Evolutionary conservation across 2,888 invertebrate species (phyloP), one percentile per base, ranked within the genome.

Genomic region (Monochamus alternatus): DNA sequence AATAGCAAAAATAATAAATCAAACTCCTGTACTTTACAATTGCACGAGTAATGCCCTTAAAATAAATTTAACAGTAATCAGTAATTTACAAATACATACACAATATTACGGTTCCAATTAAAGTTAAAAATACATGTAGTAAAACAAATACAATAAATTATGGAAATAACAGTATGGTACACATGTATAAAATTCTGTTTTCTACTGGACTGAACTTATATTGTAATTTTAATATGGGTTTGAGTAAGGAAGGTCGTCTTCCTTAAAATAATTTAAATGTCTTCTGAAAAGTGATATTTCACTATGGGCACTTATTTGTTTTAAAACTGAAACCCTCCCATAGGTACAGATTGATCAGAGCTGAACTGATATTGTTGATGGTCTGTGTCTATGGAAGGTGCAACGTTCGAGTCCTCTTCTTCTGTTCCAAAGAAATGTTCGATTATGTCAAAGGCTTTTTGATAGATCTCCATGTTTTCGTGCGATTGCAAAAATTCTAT

Each of bases 401-500:
- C 96, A 9, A 97, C 92, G 69, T 94, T 92, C 0, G 93, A 90
- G 84, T 96, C 96, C 84, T 94, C 94, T 86, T 97, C 97, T 85
- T 96, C 96, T n/a, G 96, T 94, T 22, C 97, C 95, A 88, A 98
- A 99, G 90, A 95, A 98, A 87, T 95, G 95, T 89, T 98, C 98
- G 85, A 99, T 98, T 83, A 99, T 97, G 88, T 97, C 96, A 88
- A 97, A 98, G 68, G 98, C 96, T 90, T 98, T 98, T 89, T 97
- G 95, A 90, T 98, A 99, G 82, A 99, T 97, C 84, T 98, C 98
- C 89, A 96, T 93, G 87, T 98, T 98, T 89, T 98, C 97, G 88
- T 99, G 98, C 62, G 97, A 97, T 89, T 99, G 98, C 69, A 99
- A 91, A 89, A 96, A 98, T 90, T 99, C 98, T 82, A 99, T 98